phyloP scores from a whole-genome alignment of 2,113 vertebrate species.

The Phaetusa simplex region DNA sequence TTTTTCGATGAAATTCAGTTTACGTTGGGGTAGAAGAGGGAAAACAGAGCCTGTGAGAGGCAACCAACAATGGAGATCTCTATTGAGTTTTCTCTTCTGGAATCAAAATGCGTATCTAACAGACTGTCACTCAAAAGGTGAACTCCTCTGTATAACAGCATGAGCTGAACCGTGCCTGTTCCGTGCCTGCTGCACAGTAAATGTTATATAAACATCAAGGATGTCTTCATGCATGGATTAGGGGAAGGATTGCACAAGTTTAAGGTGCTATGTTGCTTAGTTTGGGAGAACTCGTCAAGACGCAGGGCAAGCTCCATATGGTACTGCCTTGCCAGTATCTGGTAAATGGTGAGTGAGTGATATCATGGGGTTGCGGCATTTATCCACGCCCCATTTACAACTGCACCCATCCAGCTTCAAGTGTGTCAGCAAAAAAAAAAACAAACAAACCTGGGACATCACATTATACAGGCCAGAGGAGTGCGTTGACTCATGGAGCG shows the following conservation, averaged over 20 bases:
- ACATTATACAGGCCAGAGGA: rapidly evolving
- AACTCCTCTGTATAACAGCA: not conserved
- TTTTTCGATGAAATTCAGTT: not conserved
- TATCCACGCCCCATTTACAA: not conserved
- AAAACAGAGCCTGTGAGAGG: not conserved
- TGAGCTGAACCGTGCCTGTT: not conserved
- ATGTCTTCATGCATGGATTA: not conserved
- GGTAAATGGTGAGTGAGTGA: not conserved
- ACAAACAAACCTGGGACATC: not conserved
- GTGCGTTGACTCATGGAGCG: not conserved
- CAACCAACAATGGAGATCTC: not conserved
- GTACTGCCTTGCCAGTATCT: not conserved
- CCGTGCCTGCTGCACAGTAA: not conserved
- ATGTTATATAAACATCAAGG: not conserved
- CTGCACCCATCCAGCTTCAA: not conserved
- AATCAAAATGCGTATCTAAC: not conserved
- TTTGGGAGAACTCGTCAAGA: not conserved
- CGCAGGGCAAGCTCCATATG: not conserved
- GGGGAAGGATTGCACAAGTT: not conserved
- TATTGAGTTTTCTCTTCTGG: not conserved
- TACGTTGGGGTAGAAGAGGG: not conserved
- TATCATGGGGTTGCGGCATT: rapidly evolving
- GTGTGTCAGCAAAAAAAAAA: not conserved
- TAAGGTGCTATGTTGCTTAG: not conserved
- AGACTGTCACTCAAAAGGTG: not conserved